Evolutionary conservation across 2,888 invertebrate species (phyloP).

Genomic region (Slavum lentiscoides): DNA sequence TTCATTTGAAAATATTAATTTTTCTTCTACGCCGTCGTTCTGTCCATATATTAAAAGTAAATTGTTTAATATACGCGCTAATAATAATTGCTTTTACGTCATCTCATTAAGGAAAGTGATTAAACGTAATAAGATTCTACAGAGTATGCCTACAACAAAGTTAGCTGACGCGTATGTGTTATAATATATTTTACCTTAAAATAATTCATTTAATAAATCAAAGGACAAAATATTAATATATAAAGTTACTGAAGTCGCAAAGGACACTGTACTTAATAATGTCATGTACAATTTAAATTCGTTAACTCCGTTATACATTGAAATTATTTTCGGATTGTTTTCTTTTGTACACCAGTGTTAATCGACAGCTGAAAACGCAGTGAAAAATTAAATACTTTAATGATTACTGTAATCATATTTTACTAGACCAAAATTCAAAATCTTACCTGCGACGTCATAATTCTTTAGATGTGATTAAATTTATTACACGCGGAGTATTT

Average conservation of each 20-base stretch:
- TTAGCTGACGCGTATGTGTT: neutral
- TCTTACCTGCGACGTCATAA: neutral
- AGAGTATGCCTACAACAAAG: neutral
- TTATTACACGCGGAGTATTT: neutral
- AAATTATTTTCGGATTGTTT: neutral
- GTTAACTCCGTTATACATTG: neutral
- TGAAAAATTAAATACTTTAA: no score
- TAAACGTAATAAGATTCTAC: neutral
- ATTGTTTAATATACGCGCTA: no score
- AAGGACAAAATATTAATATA: conserved; percentile 11
- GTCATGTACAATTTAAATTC: neutral
- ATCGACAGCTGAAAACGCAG: no score
- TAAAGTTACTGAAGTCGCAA: neutral
- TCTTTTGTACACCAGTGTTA: no score
- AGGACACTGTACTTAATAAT: neutral
- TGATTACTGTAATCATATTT: neutral
- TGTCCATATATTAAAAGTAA: no score
- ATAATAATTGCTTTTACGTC: no score
- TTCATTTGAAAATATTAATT: no score
- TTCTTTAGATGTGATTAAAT: conserved; percentile 2
- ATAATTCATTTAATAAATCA: conserved; percentile 22
- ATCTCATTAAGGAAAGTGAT: neutral
- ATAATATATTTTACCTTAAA: conserved; percentile 8
- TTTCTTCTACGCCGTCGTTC: no score
- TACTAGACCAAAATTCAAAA: neutral